Percentiles rank a stretch among this genome's conserved stretches.
Evolutionary conservation across 2,888 invertebrate species (phyloP).

Genomic region (Germaria angustata): DNA sequence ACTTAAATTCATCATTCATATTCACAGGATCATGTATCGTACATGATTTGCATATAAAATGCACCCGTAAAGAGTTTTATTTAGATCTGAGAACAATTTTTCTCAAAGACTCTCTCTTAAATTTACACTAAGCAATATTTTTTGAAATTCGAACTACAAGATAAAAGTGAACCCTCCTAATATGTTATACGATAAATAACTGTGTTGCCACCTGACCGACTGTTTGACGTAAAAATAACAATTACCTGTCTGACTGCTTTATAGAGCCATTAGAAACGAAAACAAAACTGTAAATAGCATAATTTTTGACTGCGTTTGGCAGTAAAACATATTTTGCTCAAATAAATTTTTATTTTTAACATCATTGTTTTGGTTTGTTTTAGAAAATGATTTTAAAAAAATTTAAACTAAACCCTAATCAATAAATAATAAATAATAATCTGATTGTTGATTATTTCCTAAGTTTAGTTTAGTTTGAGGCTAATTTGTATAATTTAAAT

Average conservation of each 20-base stretch:
- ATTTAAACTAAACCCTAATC: slow-evolving; percentile 24
- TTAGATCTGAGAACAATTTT: too few species aligned
- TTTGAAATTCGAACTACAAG: too few species aligned
- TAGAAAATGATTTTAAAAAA: slow-evolving; percentile 53
- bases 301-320: slow-evolving; percentile 54
- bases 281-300: slow-evolving; percentile 55
- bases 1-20: too few species aligned
- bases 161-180: too few species aligned
- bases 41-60: too few species aligned
- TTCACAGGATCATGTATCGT: too few species aligned
- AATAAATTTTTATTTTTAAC: slow-evolving; percentile 34
- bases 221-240: too few species aligned
- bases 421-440: slow-evolving; percentile 38
- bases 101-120: too few species aligned
- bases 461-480: slow-evolving; percentile 80
- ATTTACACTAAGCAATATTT: too few species aligned
- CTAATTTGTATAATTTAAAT: slow-evolving; percentile 70
- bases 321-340: slow-evolving; percentile 64
- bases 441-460: slow-evolving; percentile 79
- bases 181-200: too few species aligned
- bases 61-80: too few species aligned
- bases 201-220: too few species aligned
- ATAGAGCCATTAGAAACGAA: background rate
- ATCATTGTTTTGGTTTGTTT: slow-evolving; percentile 17
- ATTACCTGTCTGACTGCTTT: background rate